phyloP scores from a whole-genome alignment of 2,888 invertebrate species.

The Diadegma fenestrale region DNA sequence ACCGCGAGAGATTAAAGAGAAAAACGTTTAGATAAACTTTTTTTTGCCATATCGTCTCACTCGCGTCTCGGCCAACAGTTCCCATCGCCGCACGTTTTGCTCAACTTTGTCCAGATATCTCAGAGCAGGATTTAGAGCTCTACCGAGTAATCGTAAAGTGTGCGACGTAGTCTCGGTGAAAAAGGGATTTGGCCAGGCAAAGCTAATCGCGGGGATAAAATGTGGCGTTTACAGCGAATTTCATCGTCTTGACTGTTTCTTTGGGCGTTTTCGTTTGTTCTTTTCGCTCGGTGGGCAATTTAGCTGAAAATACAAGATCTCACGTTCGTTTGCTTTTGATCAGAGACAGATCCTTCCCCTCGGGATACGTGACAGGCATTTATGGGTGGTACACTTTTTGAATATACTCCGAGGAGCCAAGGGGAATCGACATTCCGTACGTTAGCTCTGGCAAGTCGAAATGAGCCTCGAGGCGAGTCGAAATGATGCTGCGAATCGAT shows the following conservation, averaged over 20 bases:
- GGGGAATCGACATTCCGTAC: slow-evolving; percentile 56
- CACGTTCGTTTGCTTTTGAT: slow-evolving; percentile 51
- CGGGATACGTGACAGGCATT: slow-evolving; percentile 62
- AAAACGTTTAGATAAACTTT: slow-evolving; percentile 74
- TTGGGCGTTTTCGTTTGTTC: not conserved
- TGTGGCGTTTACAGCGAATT: slow-evolving; percentile 73
- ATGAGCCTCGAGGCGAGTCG: slow-evolving; percentile 41
- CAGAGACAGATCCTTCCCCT: slow-evolving; percentile 47
- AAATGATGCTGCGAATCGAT: slow-evolving; percentile 29
- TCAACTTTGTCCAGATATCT: slow-evolving; percentile 27
- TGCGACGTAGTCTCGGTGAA: slow-evolving; percentile 8
- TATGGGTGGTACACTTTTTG: slow-evolving; percentile 35
- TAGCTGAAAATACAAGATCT: slow-evolving; percentile 21
- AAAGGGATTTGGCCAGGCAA: slow-evolving; percentile 68
- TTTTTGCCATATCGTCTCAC: slow-evolving; percentile 59
- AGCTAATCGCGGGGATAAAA: slow-evolving; percentile 76
- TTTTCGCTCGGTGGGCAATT: not conserved
- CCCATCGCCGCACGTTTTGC: not conserved
- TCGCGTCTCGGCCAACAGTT: slow-evolving; percentile 31
- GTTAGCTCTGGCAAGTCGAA: slow-evolving; percentile 30
- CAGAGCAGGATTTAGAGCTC: slow-evolving; percentile 8
- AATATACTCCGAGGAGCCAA: slow-evolving; percentile 28
- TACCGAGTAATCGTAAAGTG: not conserved
- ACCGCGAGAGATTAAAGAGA: slow-evolving; percentile 34
- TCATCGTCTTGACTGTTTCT: slow-evolving; percentile 52